Conservation (phyloP, 2,113 vertebrate genomes). For the Pampusana beccarii region DNA sequence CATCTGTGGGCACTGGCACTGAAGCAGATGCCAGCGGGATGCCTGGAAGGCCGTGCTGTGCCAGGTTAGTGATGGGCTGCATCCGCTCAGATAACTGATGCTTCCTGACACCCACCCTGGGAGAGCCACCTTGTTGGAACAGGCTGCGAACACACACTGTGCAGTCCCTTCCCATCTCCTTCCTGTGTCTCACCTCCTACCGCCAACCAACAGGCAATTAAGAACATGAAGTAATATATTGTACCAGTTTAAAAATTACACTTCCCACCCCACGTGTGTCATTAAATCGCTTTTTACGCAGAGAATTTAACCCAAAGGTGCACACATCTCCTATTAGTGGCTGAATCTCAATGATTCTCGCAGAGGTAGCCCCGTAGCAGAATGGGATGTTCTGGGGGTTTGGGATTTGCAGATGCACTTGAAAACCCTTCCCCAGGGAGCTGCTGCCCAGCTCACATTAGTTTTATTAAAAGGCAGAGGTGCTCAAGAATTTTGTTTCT, state of each 20-base stretch:
- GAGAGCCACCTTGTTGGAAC: neutral
- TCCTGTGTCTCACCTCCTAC: neutral
- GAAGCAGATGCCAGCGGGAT: neutral
- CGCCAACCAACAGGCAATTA: neutral
- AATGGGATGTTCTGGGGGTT: accelerated
- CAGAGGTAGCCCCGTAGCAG: neutral
- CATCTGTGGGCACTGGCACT: neutral
- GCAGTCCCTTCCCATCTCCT: neutral
- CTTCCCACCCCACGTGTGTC: neutral
- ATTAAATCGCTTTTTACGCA: neutral
- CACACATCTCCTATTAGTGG: neutral
- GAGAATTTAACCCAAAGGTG: neutral
- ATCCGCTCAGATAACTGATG: neutral
- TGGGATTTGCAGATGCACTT: neutral
- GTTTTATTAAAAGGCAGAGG: neutral
- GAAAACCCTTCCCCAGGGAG: neutral
- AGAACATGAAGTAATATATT: neutral
- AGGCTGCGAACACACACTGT: neutral
- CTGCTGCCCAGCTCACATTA: neutral
- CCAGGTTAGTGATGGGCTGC: neutral
- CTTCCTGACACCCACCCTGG: neutral
- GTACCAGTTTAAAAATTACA: neutral
- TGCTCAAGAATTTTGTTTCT: neutral
- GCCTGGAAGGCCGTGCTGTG: neutral
- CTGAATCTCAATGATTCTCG: neutral